These are phyloP conservation scores for Agonopterix arenella DNA, from an alignment of 2,888 invertebrate genomes.

Conservation along the genomic window DNA sequence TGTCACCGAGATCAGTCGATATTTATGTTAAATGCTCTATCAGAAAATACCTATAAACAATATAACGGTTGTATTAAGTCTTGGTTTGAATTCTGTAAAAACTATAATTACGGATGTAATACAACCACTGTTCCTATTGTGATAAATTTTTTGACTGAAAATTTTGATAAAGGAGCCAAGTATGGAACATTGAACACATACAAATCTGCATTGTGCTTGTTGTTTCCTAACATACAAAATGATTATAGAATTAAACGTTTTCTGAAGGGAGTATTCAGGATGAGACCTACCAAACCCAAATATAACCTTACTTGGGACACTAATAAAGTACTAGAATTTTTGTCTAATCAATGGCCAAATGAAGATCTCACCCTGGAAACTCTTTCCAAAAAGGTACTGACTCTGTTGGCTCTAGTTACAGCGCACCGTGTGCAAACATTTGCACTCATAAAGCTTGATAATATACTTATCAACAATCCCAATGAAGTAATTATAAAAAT, in stretches of 20 bases:
- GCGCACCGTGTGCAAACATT: conserved; percentile 8
- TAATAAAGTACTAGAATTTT: conserved; percentile 1
- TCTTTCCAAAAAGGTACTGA: conserved; percentile 4
- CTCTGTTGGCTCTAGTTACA: conserved; percentile 5
- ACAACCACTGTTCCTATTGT: neutral
- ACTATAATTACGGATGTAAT: neutral
- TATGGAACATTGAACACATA: conserved; percentile 8
- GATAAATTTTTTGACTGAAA: conserved; percentile 1
- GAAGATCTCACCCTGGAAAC: neutral
- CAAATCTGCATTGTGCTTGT: conserved; percentile 4
- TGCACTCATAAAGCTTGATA: conserved; percentile 2
- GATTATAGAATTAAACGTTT: conserved; percentile 5
- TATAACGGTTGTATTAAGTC: conserved; percentile 9
- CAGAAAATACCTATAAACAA: conserved; percentile 10
- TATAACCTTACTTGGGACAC: conserved; percentile 8
- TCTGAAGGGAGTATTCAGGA: conserved; percentile 6
- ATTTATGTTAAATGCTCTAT: conserved; percentile 9
- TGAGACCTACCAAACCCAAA: conserved; percentile 4
- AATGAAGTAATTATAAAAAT: conserved; percentile 3
- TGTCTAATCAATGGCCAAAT: conserved; percentile 3
- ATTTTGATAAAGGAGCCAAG: neutral
- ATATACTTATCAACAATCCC: conserved; percentile 1
- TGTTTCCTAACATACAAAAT: neutral
- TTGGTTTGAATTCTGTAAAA: conserved; percentile 8
- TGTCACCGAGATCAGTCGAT: conserved; percentile 1